Conservation (phyloP, 1,140 invertebrate species). For the Lucilia sericata region DNA sequence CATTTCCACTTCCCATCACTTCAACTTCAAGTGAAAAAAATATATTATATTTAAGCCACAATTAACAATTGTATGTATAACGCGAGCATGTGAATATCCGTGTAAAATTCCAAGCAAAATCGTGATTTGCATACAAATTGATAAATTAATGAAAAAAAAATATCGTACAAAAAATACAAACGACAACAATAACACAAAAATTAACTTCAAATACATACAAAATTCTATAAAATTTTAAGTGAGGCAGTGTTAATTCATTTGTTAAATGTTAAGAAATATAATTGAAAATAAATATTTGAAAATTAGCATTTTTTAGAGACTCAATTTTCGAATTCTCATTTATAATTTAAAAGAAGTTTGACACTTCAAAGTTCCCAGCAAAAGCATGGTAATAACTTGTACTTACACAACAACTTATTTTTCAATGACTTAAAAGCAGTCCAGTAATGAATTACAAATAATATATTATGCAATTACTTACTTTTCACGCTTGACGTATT, state of each 20-base stretch:
- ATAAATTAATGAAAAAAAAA: neutral
- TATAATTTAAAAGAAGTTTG: neutral
- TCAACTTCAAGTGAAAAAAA: neutral
- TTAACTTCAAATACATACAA: neutral
- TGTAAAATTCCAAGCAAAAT: conserved; percentile 9
- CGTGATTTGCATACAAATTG: neutral
- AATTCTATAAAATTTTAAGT: neutral
- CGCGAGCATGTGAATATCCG: neutral
- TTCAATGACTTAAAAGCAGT: too few species aligned
- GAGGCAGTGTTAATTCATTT: conserved; percentile 4
- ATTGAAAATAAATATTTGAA: conserved; percentile 10
- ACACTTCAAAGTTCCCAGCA: too few species aligned
- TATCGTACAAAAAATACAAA: neutral
- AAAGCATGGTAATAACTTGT: too few species aligned
- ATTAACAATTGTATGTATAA: neutral
- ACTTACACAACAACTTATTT: too few species aligned
- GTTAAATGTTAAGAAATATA: neutral
- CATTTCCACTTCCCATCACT: neutral
- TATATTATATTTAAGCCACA: neutral
- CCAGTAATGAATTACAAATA: too few species aligned
- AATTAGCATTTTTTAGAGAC: neutral
- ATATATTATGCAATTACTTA: too few species aligned
- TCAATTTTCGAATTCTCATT: neutral
- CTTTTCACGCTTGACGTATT: too few species aligned
- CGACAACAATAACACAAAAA: neutral